These are phyloP conservation scores for Sphenodon punctatus DNA, from an alignment of 2,797 vertebrate genomes.

Conservation along the genomic window DNA sequence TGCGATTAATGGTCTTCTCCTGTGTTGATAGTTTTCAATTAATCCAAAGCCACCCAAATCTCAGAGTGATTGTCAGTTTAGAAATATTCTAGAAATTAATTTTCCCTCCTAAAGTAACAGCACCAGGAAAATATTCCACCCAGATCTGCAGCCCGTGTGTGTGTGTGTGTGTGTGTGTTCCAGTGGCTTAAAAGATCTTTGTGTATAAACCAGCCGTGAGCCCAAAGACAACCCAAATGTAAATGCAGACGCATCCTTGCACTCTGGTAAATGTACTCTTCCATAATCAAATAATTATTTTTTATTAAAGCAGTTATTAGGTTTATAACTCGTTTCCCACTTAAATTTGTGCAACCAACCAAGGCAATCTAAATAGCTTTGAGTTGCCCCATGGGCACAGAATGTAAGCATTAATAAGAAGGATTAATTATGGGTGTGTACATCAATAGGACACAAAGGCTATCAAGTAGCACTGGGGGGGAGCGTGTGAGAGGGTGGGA, in stretches of 20 bases:
- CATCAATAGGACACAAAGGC: conserved; percentile 65
- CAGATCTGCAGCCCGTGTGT: background rate
- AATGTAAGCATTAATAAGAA: conserved; percentile 76
- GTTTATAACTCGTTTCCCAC: conserved; percentile 84
- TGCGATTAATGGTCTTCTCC: conserved; percentile 55
- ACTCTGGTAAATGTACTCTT: conserved; percentile 38
- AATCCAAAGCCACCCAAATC: conserved; percentile 64
- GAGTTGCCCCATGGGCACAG: conserved; percentile 76
- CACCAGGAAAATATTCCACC: background rate
- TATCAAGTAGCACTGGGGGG: conserved; percentile 41
- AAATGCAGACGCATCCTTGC: conserved; percentile 36
- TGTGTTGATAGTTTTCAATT: conserved; percentile 64
- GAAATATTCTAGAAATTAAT: conserved; percentile 47
- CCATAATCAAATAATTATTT: conserved; percentile 72
- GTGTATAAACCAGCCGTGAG: background rate
- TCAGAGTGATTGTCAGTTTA: conserved; percentile 22
- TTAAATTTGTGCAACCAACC: conserved; percentile 83
- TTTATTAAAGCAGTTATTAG: conserved; percentile 76
- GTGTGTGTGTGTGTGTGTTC: background rate
- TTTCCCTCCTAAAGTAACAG: background rate
- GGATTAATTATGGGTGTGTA: conserved; percentile 81
- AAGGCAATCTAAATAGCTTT: conserved; percentile 81
- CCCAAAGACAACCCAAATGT: background rate
- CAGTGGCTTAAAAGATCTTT: background rate
- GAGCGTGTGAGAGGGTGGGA: background rate